These are phyloP conservation scores for Lepilemur septentrionalis DNA, from an alignment of 2,797 vertebrate genomes.

Conservation along the genomic window DNA sequence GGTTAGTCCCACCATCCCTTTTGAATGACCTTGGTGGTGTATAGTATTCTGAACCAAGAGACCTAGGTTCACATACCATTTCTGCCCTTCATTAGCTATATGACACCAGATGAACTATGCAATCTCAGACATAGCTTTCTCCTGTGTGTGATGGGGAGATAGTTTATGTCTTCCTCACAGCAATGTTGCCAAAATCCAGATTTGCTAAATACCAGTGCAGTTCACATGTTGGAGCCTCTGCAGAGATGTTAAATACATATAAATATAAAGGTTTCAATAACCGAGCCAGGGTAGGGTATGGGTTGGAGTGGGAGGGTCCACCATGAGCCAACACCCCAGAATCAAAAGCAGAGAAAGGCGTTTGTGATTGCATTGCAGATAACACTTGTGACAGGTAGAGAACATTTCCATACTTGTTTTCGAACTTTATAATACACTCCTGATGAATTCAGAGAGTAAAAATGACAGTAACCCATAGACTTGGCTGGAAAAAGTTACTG, in stretches of 20 bases:
- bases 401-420: not conserved
- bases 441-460: not conserved
- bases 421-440: not conserved
- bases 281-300: not conserved
- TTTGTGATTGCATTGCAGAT: not conserved
- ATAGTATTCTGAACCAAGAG: not conserved
- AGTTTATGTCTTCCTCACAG: not conserved
- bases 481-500: not conserved
- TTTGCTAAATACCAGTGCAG: not conserved
- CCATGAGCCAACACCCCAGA: not conserved
- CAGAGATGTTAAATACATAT: not conserved
- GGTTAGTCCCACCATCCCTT: not conserved
- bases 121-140: not conserved
- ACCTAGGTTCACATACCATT: not conserved
- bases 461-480: not conserved
- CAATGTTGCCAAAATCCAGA: not conserved
- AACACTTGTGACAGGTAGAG: not conserved
- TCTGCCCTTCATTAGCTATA: not conserved
- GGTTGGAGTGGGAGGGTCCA: not conserved
- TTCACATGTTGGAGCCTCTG: not conserved
- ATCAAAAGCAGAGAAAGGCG: not conserved
- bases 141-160: not conserved
- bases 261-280: not conserved
- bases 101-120: not conserved
- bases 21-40: not conserved